Percentiles rank a stretch among this genome's conserved stretches.
Evolutionary conservation across 1,140 invertebrate genomes (phyloP).

Genomic region (Tetragonula clypearis): DNA sequence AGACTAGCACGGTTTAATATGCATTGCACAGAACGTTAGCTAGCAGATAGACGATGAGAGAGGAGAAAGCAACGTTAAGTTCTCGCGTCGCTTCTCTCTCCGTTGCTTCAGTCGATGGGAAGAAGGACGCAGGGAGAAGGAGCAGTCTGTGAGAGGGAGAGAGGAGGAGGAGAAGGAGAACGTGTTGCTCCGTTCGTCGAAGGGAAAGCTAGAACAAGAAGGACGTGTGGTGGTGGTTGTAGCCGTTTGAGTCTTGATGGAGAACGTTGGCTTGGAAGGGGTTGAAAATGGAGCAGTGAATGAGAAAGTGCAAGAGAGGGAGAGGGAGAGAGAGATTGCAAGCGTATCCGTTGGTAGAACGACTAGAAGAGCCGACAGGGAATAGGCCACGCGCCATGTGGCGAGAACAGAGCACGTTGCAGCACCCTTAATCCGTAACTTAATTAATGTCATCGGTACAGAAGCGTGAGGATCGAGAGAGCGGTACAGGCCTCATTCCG

Average conservation of each 20-base stretch:
- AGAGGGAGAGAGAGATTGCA: not conserved
- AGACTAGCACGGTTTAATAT: constrained; percentile 20
- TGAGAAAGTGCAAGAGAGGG: not conserved
- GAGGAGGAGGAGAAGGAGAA: not conserved
- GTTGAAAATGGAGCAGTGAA: no score
- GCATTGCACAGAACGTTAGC: constrained; percentile 37
- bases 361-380: constrained; percentile 42
- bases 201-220: constrained; percentile 1
- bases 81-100: not conserved
- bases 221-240: constrained; percentile 12
- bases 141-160: no score
- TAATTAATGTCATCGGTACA: constrained; percentile 56
- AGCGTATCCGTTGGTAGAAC: constrained; percentile 42
- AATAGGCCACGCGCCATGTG: constrained; percentile 42
- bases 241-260: constrained; percentile 29
- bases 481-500: not conserved
- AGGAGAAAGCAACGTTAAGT: constrained; percentile 27
- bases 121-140: not conserved
- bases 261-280: not conserved
- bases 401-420: constrained; percentile 31
- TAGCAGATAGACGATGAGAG: constrained; percentile 28
- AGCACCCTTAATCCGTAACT: constrained; percentile 53
- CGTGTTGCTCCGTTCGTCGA: constrained; percentile 17
- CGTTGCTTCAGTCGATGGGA: not conserved
- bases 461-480: not conserved